Percentiles rank a stretch among this genome's conserved stretches.
Conservation (phyloP, 2,888 invertebrate genomes). For the Drosophila fulvimacula region DNA sequence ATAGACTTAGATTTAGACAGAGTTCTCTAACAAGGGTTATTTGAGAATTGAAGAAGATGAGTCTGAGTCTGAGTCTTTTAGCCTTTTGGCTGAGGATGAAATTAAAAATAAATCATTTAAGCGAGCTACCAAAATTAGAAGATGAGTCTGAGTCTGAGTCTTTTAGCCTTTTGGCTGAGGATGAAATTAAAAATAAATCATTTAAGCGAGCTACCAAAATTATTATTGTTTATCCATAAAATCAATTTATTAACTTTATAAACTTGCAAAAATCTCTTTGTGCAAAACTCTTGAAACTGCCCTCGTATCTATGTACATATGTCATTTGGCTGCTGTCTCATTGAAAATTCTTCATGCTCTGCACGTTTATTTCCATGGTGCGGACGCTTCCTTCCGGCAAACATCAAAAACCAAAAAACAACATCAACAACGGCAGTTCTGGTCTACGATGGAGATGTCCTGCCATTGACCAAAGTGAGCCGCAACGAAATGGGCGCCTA, state of each 20-base stretch:
- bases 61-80: too few species aligned
- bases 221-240: too few species aligned
- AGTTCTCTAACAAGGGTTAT: background rate
- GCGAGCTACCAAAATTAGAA: too few species aligned
- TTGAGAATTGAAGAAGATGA: background rate
- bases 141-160: background rate
- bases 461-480: conserved; percentile 94
- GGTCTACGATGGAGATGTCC: conserved; percentile 93
- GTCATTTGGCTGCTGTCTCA: conserved; percentile 38
- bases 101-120: too few species aligned
- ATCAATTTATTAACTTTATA: too few species aligned
- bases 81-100: too few species aligned
- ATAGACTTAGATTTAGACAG: background rate
- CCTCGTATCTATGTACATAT: conserved; percentile 23
- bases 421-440: conserved; percentile 88
- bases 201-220: too few species aligned
- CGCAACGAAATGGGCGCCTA: conserved; percentile 89
- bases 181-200: too few species aligned
- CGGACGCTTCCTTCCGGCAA: conserved; percentile 56
- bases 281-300: conserved; percentile 10
- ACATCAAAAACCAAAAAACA: conserved; percentile 45
- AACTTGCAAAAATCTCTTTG: background rate
- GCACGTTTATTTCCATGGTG: conserved; percentile 61
- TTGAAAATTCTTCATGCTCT: conserved; percentile 51
- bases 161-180: too few species aligned